phyloP scores from a whole-genome alignment of 2,888 invertebrate genomes.

The Stenurella melanura region DNA sequence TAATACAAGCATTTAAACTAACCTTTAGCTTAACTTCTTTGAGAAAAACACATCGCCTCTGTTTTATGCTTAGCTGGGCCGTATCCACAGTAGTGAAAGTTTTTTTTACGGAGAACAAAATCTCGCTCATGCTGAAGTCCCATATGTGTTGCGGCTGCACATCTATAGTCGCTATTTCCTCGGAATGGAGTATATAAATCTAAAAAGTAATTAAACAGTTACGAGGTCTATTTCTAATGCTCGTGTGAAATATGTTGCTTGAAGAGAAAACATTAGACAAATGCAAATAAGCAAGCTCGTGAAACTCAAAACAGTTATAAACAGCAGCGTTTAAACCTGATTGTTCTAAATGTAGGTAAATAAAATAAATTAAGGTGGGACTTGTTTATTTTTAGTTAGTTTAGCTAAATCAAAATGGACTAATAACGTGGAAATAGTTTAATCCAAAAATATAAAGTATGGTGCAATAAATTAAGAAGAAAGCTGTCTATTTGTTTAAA shows the following conservation, averaged over 20 bases:
- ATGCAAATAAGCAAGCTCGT: conserved; percentile 33
- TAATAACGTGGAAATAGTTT: no score
- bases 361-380: not conserved
- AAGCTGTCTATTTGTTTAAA: no score
- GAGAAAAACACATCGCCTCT: conserved; percentile 83
- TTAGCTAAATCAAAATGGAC: not conserved
- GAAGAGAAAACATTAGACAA: conserved; percentile 12
- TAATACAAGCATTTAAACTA: not conserved
- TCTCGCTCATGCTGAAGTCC: conserved; percentile 78
- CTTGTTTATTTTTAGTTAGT: conserved; percentile 2
- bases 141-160: conserved; percentile 83
- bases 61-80: conserved; percentile 79
- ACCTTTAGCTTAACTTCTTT: conserved; percentile 78
- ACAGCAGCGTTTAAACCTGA: not conserved
- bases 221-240: conserved; percentile 12
- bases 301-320: conserved; percentile 2
- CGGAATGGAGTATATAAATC: conserved; percentile 81
- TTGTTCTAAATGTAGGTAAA: conserved; percentile 19
- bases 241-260: conserved; percentile 30
- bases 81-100: conserved; percentile 87
- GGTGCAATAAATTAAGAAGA: no score
- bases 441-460: no score
- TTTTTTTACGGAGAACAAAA: conserved; percentile 83
- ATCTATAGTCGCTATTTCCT: conserved; percentile 83
- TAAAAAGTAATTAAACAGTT: conserved; percentile 65